Conservation (phyloP, 2,113 vertebrate species). For the Casuarius casuarius region DNA sequence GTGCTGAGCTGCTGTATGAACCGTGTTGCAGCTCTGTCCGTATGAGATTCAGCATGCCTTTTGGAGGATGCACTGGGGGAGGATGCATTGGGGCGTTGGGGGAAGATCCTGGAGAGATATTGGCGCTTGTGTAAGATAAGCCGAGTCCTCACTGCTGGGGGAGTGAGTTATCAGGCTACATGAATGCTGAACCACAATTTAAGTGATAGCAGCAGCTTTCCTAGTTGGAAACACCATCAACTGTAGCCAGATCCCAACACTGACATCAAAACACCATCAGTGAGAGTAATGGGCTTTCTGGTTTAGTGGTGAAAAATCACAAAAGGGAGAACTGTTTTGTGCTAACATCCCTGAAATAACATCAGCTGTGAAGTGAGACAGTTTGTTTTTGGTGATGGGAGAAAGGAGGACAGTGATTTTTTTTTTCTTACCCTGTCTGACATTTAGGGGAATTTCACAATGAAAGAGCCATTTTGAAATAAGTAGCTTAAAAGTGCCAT, state of each 20-base stretch:
- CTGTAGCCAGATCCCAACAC: neutral
- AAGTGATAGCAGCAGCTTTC: neutral
- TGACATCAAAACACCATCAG: fast-evolving
- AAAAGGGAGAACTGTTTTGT: neutral
- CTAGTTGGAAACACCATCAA: neutral
- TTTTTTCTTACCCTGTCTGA: neutral
- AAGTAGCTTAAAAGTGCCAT: neutral
- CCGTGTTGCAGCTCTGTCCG: neutral
- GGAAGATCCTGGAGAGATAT: neutral
- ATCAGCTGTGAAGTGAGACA: neutral
- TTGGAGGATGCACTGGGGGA: neutral
- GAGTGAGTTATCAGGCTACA: fast-evolving
- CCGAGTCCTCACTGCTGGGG: neutral
- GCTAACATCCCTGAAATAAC: neutral
- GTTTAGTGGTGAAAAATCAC: neutral
- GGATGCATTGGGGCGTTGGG: neutral
- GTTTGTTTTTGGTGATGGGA: neutral
- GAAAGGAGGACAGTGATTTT: neutral
- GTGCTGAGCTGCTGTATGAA: neutral
- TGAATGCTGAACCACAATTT: neutral
- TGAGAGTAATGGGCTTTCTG: neutral
- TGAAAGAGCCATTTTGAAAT: neutral
- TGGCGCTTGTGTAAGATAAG: neutral
- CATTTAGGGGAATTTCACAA: neutral
- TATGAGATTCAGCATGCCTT: neutral